Evolutionary conservation across 2,113 vertebrate genomes (phyloP), one percentile per base, ranked within the genome.

Genomic region (Thalassarche chlororhynchos): DNA sequence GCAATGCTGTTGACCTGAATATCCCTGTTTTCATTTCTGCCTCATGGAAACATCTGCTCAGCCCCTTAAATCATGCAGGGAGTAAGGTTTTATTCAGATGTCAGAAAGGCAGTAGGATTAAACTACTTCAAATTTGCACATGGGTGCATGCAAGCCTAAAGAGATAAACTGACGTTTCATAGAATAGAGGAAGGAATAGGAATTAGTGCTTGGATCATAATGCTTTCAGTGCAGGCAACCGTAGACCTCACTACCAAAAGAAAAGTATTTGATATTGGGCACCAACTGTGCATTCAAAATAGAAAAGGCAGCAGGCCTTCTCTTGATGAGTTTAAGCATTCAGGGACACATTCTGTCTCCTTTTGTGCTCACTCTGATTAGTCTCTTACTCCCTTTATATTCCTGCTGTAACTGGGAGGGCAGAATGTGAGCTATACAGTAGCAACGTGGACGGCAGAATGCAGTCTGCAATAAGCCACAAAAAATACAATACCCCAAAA

Each of bases 341-440:
- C 95, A 89, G 87, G 89, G 89, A 87, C 81, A 91, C 91, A 87
- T 93, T 96, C 65, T 92, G 52, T 90, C 90, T 91, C 77, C 89
- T 95, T 97, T 96, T 96, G 92, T 94, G 81, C 78, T 97, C 62
- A 29, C 51, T 82, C 91, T 95, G 94, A 95, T 97, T 95, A 95
- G 77, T 95, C 84, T 68, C 58, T 90, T 85, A 91, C 57, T 93
- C 32, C 51, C 80, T 93, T 90, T 91, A 49, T 79, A 61, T 58
- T 96, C 66, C 87, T 74, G 72, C 81, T 76, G 38, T 91, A 96
- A 89, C 89, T 85, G 82, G 81, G 87, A 96, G 78, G 80, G 91
- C 66, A 93, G 89, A 91, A 76, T 91, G 40, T 31, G 94, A 95
- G 62, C 89, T 94, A 9, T 66, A 42, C 17, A 17, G 58, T 31